Evolutionary conservation across 1,140 invertebrate species (phyloP), one percentile per base, ranked within the genome.

Genomic region (Hyposmocoma kahamanoa): DNA sequence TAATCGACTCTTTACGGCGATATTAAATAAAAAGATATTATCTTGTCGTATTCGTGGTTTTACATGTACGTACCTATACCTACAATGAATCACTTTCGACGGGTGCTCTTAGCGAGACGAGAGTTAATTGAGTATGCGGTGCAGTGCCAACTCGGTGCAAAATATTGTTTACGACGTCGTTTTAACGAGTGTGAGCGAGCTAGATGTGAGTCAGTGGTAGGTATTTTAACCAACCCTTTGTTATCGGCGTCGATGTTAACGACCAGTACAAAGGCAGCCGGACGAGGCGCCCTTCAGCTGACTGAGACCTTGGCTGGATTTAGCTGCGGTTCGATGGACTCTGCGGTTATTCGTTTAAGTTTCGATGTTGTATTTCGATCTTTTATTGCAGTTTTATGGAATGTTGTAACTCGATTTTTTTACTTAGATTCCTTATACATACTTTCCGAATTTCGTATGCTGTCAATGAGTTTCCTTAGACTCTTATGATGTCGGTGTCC

Each of bases 241-340:
- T 80, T 82, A 78, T 80, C 74, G 70, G 53, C 38, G 49, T 50
- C 68, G 73, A 65, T 74, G 78, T 81, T 66, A 84, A 81, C 63
- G 75, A 80, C 76, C 74, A 67, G 62, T 65, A 76, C 74, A 77
- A 72, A 71, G 66, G 62, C 70, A 59, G 68, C 56, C 71, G 73
- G 75, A 56, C 80, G 76, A 59, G 65, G 64, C 72, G 81, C 78
- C 80, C 80, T 84, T 84, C 78, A 84, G 75, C 65, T 56, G 63
- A n/a, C n/a, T n/a, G 64, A 77, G 76, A 74, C 80, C 80, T 84
- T 82, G 77, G 72, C 68, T 82, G 76, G 64, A 80, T 84, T 82
- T 84, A 84, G 80, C 72, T 69, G 67, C 68, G 54, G 80, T 82
- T 81, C 80, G 77, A 72, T 57, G 72, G 68, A 82, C 80, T 81